These are phyloP conservation scores for Arge pagana DNA, from an alignment of 2,888 invertebrate genomes.

Conservation along the genomic window DNA sequence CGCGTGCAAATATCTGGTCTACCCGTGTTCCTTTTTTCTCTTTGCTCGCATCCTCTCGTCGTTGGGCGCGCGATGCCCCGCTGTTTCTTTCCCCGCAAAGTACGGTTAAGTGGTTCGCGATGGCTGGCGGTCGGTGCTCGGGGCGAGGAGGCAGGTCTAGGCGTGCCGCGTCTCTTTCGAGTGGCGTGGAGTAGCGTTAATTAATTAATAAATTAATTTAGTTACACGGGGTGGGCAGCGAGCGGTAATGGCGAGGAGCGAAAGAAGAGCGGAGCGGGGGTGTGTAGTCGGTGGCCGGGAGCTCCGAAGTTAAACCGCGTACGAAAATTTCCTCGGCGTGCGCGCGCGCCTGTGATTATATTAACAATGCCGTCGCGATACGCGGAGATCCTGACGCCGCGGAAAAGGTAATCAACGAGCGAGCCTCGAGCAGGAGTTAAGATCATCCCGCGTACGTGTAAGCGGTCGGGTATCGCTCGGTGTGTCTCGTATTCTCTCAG, in stretches of 20 bases:
- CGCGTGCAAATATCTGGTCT: no score
- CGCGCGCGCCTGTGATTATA: no score
- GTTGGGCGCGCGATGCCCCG: no score
- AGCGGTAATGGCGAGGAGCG: background rate
- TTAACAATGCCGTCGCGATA: constrained; percentile 43
- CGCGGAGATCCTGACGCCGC: constrained; percentile 22
- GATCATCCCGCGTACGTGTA: constrained; percentile 10
- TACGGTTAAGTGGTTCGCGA: no score
- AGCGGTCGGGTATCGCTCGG: no score
- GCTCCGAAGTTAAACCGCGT: background rate
- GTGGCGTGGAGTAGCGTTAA: background rate
- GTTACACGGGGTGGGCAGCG: constrained; percentile 1
- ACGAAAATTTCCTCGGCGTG: no score
- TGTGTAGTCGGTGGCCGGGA: constrained; percentile 1
- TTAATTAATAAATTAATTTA: constrained; percentile 12
- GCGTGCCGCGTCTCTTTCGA: background rate
- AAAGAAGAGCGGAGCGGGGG: background rate
- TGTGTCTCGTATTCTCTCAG: no score
- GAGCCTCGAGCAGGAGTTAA: constrained; percentile 24
- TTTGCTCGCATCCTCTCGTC: no score
- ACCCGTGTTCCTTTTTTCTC: no score
- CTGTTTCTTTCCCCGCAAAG: no score
- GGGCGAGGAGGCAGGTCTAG: background rate
- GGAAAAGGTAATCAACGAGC: constrained; percentile 37
- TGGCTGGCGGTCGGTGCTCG: no score